Base-by-base conservation (phyloP, 2,797 vertebrate species). In the Rhynchotus rufescens region DNA sequence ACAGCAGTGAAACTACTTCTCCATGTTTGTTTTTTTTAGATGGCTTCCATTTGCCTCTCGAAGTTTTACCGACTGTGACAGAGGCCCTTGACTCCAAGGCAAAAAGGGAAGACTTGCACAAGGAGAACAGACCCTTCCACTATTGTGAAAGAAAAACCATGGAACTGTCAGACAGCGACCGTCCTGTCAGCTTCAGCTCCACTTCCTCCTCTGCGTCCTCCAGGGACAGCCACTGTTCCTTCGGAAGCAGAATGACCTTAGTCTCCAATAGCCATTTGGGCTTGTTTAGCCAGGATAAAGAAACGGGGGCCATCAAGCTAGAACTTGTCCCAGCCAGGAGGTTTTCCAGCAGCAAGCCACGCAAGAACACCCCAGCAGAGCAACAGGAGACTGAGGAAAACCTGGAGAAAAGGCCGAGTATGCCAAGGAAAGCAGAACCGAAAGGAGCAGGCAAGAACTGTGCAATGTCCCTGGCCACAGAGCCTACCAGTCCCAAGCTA, bases 151-250 rank as follows among this genome's bases (percentile, higher is more conserved):
- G 96, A 78, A 98, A 88, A 96, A 98, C 98, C 95, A 99, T 99
- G 99, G 99, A 99, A 97, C 97, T 99, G 73, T 98, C 98, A 1
- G 98, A 99, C 97, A 98, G 98, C 23, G 99, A 99, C 83, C 98
- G 99, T 65, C 99, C 99, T 0, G 97, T 99, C 94, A 99, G 99
- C 98, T 99, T 99, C 84, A 98, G 98, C 95, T 99, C 99, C 95
- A 99, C 99, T 10, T 99, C 99, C 1, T 99, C 99, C 34, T 99
- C 99, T 1, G 98, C 99, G 65, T 99, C 99, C 64, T 99, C 99
- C 80, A 97, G 99, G 88, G 99, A 99, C 97, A 99, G 99, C 92
- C 99, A 98, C 92, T 99, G 99, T 88, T 99, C 99, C 30, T 98
- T 99, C 71, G 99, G 98, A 86, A 99, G 99, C 95, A 98, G 99